These are phyloP conservation scores for Allygus modestus DNA, from an alignment of 2,888 invertebrate genomes.

Conservation along the genomic window DNA sequence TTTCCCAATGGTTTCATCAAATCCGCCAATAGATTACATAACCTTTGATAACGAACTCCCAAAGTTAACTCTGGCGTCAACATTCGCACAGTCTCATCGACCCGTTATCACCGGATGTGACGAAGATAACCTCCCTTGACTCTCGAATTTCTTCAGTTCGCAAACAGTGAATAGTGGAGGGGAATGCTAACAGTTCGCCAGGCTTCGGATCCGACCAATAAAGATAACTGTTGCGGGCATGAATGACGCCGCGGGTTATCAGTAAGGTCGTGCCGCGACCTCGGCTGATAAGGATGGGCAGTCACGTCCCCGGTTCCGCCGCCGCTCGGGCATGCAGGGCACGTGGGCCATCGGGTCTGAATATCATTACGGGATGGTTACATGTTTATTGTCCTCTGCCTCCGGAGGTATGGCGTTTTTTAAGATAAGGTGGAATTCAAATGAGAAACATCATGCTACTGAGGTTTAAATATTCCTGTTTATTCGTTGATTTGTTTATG, in stretches of 20 bases:
- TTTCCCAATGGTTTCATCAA: conserved; percentile 4
- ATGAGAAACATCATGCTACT: not conserved
- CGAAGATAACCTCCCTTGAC: conserved; percentile 33
- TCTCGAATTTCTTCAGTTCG: not conserved
- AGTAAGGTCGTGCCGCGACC: conserved; percentile 25
- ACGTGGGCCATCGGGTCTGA: not conserved
- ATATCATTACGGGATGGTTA: conserved; percentile 10
- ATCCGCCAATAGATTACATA: not conserved
- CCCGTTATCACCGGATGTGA: conserved; percentile 37
- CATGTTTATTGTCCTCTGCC: not conserved
- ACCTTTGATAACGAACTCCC: not conserved
- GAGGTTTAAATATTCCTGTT: not conserved
- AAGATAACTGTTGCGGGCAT: not conserved
- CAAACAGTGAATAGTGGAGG: not conserved
- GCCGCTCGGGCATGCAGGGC: not conserved
- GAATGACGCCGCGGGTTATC: conserved; percentile 46
- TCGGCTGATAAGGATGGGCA: conserved; percentile 29
- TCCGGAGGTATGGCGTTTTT: not conserved
- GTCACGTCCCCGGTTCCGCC: not conserved
- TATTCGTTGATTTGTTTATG: not conserved
- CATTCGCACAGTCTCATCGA: conserved; percentile 13
- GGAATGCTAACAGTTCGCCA: not conserved
- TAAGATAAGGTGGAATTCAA: conserved; percentile 2
- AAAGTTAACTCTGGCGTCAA: not conserved
- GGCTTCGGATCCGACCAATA: not conserved